Evolutionary conservation across 2,113 vertebrate species (phyloP).

Genomic region (Corythornis cristatus): DNA sequence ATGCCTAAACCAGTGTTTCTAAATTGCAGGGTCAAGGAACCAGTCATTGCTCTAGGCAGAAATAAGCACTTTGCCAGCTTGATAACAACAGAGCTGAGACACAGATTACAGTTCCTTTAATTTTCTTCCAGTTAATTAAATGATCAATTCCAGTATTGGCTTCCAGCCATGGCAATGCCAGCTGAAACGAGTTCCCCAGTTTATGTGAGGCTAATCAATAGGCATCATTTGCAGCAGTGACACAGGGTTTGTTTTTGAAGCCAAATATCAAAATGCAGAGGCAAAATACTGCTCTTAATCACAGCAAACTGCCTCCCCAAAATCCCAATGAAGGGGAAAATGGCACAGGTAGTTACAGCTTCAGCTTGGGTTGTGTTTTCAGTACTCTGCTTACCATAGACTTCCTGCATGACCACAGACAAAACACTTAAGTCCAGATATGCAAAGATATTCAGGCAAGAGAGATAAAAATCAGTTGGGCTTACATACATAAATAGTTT

Average conservation of each 20-base stretch:
- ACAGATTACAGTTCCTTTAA: slow-evolving; percentile 55
- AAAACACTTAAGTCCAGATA: slow-evolving; percentile 16
- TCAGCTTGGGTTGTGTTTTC: neutral
- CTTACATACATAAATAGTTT: slow-evolving; percentile 4
- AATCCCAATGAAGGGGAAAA: neutral
- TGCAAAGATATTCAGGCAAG: neutral
- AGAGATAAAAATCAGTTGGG: slow-evolving; percentile 31
- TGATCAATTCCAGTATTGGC: slow-evolving; percentile 42
- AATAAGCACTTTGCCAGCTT: slow-evolving; percentile 21
- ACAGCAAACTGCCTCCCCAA: neutral
- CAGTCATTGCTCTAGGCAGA: neutral
- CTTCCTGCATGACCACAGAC: slow-evolving; percentile 36
- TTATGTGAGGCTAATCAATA: slow-evolving; percentile 24
- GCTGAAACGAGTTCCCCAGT: neutral
- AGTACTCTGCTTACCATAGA: slow-evolving; percentile 16
- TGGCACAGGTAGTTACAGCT: neutral
- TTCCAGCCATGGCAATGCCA: neutral
- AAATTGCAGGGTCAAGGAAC: slow-evolving; percentile 38
- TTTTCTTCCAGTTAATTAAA: slow-evolving; percentile 67
- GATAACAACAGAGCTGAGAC: slow-evolving; percentile 49
- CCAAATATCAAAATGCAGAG: neutral
- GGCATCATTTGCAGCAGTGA: neutral
- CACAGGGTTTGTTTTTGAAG: neutral
- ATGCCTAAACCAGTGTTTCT: neutral
- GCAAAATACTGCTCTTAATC: neutral